These are phyloP conservation scores for Anolis carolinensis DNA, from an alignment of 2,113 vertebrate genomes.

Conservation along the genomic window DNA sequence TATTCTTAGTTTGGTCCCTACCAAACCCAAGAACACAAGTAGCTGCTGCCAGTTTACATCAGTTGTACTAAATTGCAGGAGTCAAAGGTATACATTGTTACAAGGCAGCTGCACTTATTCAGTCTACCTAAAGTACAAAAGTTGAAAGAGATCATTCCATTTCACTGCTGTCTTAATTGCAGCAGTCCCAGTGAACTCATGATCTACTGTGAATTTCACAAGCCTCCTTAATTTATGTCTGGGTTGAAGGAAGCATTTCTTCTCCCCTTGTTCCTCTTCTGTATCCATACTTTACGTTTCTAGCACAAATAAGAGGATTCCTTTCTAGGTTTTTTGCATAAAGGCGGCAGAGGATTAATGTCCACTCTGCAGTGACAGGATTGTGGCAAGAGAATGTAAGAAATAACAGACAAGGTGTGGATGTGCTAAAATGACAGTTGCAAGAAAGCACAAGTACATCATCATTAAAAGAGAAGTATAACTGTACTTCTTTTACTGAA, in stretches of 20 bases:
- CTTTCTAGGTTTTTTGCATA: constrained; percentile 18
- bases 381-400: background rate
- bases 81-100: background rate
- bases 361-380: constrained; percentile 21
- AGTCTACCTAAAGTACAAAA: background rate
- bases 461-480: background rate
- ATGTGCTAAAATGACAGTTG: background rate
- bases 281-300: constrained; percentile 30
- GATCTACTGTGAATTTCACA: background rate
- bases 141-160: background rate
- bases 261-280: background rate
- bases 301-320: constrained; percentile 16
- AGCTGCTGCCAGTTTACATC: background rate
- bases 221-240: background rate
- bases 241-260: constrained; percentile 4
- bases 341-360: background rate
- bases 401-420: background rate
- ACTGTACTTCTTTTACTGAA: background rate
- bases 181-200: no score
- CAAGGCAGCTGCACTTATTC: background rate
- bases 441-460: background rate
- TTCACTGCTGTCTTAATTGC: background rate
- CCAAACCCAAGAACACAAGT: background rate
- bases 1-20: background rate
- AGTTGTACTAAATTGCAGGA: background rate